A percentile compares a stretch with the other conserved stretches of the same genome.
phyloP scores from a whole-genome alignment of 2,797 vertebrate genomes.

The Distichodus sexfasciatus region DNA sequence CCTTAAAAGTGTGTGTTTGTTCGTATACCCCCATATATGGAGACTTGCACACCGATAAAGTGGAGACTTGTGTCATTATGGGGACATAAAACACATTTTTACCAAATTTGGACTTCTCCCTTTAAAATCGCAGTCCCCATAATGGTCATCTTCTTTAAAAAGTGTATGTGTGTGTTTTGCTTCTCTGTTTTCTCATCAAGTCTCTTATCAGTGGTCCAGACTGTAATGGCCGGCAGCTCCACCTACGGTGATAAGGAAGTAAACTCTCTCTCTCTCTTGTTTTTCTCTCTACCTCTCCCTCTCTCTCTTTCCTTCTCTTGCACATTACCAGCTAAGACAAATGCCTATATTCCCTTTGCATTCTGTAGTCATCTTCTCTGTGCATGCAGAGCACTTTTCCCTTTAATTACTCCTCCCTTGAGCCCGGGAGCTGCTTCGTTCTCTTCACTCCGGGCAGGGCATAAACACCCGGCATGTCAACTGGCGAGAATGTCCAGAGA shows the following conservation, averaged over 20 bases:
- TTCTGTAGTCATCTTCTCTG: conserved; percentile 4
- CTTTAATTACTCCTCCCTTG: conserved; percentile 28
- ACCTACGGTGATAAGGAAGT: neutral
- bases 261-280: neutral
- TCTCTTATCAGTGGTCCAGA: conserved; percentile 10
- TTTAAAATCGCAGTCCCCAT: too few relatives aligned
- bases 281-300: neutral
- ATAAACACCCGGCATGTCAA: too few relatives aligned
- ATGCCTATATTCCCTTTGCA: conserved; percentile 7
- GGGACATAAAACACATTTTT: too few relatives aligned
- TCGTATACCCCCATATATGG: too few relatives aligned
- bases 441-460: neutral
- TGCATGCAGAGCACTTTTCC: conserved; percentile 1
- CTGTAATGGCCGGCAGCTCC: neutral
- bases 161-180: neutral
- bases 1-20: too few relatives aligned
- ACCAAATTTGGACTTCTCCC: too few relatives aligned
- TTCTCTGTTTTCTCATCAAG: neutral
- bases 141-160: neutral
- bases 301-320: neutral
- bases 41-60: too few relatives aligned
- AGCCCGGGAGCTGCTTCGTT: conserved; percentile 5
- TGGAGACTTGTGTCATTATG: too few relatives aligned
- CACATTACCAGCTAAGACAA: neutral
- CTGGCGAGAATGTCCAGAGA: neutral